These are phyloP conservation scores for Drosophila azteca DNA, from an alignment of 1,140 invertebrate genomes.

Conservation along the genomic window DNA sequence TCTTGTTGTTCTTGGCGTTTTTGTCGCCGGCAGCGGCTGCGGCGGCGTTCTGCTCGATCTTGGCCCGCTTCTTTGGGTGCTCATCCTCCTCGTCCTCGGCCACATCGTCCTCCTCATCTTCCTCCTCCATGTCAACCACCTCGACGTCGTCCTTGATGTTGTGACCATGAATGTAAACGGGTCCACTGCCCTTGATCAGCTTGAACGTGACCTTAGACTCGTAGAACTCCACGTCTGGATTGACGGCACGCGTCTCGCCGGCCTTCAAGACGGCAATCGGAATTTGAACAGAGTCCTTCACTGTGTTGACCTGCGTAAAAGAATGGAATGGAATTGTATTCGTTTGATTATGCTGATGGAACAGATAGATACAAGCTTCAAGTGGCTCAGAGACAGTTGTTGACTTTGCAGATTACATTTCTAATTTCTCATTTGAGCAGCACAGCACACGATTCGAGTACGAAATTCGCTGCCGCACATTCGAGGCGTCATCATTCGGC, in stretches of 20 bases:
- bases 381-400: slow-evolving; percentile 26
- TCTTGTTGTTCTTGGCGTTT: slow-evolving; percentile 84
- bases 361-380: slow-evolving; percentile 4
- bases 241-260: slow-evolving; percentile 90
- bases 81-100: slow-evolving; percentile 87
- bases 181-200: slow-evolving; percentile 88
- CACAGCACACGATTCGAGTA: no score
- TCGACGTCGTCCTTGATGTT: slow-evolving; percentile 88
- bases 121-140: slow-evolving; percentile 91
- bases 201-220: slow-evolving; percentile 93
- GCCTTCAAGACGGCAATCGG: slow-evolving; percentile 91
- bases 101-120: slow-evolving; percentile 89
- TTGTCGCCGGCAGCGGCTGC: slow-evolving; percentile 86
- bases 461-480: not conserved
- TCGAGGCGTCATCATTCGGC: slow-evolving; percentile 9
- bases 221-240: slow-evolving; percentile 92
- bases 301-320: slow-evolving; percentile 89
- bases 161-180: slow-evolving; percentile 92
- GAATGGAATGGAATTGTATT: slow-evolving; percentile 9
- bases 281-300: slow-evolving; percentile 91
- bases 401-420: slow-evolving; percentile 24
- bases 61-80: slow-evolving; percentile 87
- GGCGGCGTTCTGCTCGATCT: slow-evolving; percentile 87
- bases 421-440: slow-evolving; percentile 14
- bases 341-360: not conserved